Base-by-base conservation (phyloP, 2,797 vertebrate genomes). In the Myoxocephalus aenaeus region DNA sequence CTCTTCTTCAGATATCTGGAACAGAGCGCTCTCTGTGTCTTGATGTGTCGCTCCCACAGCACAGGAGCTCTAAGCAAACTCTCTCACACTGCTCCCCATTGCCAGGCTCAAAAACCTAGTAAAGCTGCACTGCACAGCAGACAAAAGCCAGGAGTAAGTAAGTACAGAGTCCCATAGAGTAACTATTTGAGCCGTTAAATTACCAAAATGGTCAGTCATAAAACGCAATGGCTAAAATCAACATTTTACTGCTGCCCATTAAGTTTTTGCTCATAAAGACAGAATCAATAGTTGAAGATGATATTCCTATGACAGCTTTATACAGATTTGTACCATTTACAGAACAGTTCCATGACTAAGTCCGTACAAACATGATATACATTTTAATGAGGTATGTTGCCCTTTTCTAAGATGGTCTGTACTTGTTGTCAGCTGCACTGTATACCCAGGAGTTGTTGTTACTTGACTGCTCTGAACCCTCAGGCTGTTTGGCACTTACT, bases 1-100 rank as follows among this genome's bases (percentile, higher is more conserved):
- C 87, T 92, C 92, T 92, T 91, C 93, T 87, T 92, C 91, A 89
- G 89, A 92, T 90, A 92, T 89, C 74, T 77, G 85, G 77, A 91
- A 95, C 93, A 95, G 92, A 92, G 91, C 77, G 1, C 87, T 90
- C 91, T 93, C 93, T 94, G 92, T 94, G 88, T 91, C 89, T 92
- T 79, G 75, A 82, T 90, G 91, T 89, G 90, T 83, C 76, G 77
- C 90, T 92, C 90, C 84, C 89, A 89, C 88, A 88, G 91, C 82
- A 84, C 87, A 79, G 88, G 83, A 87, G 88, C 82, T 88, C 67
- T 36, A 73, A 83, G 84, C 85, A 87, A 91, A 91, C 88, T 90
- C 90, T 93, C 84, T 87, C 87, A 90, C 92, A 91, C 86, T 38
- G 82, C 79, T 87, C 75, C 72, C 67, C 66, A 70, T 38, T 66